Evolutionary conservation across 2,113 vertebrate genomes (phyloP), one percentile per base, ranked within the genome.

Genomic region (Poeciliopsis occidentalis): DNA sequence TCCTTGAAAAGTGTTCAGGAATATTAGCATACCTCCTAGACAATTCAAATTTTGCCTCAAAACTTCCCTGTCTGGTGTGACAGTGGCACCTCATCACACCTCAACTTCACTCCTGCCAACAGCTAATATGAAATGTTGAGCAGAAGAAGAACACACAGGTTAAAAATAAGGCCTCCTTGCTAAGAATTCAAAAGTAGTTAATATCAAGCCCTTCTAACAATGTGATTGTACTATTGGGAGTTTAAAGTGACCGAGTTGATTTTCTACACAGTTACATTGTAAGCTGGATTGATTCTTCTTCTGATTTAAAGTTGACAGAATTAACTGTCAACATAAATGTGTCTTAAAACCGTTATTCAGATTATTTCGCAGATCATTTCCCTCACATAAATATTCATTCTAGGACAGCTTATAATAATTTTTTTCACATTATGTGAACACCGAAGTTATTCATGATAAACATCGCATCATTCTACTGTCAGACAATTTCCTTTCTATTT

Each of bases 311-410:
- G 86, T 77, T 72, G 67, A 67, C 62, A 57, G 37, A 68, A 76
- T 69, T 76, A 84, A 88, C 84, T 74, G 76, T 66, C 81, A 87
- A 41, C 69, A 54, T 44, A 69, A 85, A 68, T 83, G 79, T 77
- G 86, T 75, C 87, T 91, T 82, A 78, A 64, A 60, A 66, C 69
- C 68, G 60, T 60, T 86, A 88, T 91, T 88, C 71, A 81, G 90
- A 85, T 77, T 44, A 69, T 60, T 87, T 85, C 68, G 87, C 71
- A 81, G 90, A 85, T 77, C 51, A 69, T 60, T 87, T 85, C 68
- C 71, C 87, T 87, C 84, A 81, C 78, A 74, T 69, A 70, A 86
- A 88, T 80, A 72, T 71, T 78, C 62, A 60, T 64, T 73, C 39
- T 27, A 39, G 26, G 47, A 73, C 75, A 70, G 44, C 26, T 75